Percentiles rank a stretch among this genome's conserved stretches.
phyloP scores from a whole-genome alignment of 2,888 invertebrate genomes.

The Pristionchus entomophagus region DNA sequence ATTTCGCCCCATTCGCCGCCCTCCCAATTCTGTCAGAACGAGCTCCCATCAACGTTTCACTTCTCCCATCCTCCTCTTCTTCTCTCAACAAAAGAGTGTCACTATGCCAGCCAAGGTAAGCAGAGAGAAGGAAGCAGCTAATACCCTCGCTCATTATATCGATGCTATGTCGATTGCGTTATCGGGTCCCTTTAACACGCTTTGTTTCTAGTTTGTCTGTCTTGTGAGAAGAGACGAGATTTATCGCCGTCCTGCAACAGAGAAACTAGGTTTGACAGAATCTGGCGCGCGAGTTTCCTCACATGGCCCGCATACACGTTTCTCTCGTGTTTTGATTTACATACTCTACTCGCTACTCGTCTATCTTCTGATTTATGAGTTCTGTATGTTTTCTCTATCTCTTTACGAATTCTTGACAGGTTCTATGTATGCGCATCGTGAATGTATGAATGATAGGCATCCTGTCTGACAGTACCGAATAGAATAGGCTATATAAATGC shows the following conservation, averaged over 20 bases:
- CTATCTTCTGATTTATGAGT: too few relatives aligned
- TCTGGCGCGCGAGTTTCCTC: too few relatives aligned
- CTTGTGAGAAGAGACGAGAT: too few relatives aligned
- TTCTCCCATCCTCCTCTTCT: not conserved
- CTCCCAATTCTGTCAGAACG: not conserved
- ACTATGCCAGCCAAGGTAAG: constrained; percentile 12
- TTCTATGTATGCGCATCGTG: not conserved
- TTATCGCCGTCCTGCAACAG: too few relatives aligned
- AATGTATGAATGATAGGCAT: constrained; percentile 1
- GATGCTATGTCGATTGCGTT: not conserved
- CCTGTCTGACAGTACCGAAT: not conserved
- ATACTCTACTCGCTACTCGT: too few relatives aligned
- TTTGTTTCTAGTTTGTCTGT: too few relatives aligned
- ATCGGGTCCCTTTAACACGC: too few relatives aligned
- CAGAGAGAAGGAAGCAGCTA: too few relatives aligned
- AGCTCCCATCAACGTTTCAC: constrained; percentile 36
- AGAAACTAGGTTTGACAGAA: too few relatives aligned
- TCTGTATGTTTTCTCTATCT: not conserved
- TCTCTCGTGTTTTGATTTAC: too few relatives aligned
- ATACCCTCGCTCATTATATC: not conserved
- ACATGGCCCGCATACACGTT: too few relatives aligned
- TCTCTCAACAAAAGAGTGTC: not conserved
- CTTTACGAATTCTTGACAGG: not conserved
- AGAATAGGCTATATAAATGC: constrained; percentile 24
- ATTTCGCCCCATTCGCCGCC: not conserved